Evolutionary conservation across 2,888 invertebrate genomes (phyloP).

Genomic region (Carcina quercana): DNA sequence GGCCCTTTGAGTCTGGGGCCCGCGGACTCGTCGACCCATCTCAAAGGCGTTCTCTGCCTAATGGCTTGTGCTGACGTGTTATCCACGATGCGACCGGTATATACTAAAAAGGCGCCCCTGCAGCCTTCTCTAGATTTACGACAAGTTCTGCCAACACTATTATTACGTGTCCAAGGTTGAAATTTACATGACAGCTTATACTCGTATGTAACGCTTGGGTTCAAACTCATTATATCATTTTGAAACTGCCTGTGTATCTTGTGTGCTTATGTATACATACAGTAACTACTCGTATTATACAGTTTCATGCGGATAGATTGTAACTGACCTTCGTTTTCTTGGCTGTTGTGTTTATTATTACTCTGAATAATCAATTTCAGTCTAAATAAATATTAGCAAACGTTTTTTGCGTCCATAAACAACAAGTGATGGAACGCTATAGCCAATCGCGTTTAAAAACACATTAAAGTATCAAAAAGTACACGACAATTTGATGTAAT

Average conservation of each 20-base stretch:
- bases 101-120: conserved; percentile 24
- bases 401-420: too few species aligned
- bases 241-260: not conserved
- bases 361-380: not conserved
- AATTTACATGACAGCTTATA: not conserved
- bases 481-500: not conserved
- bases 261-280: not conserved
- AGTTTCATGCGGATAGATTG: not conserved
- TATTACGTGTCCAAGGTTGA: not conserved
- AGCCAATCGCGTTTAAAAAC: too few species aligned
- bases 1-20: conserved; percentile 41
- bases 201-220: not conserved
- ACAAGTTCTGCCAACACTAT: conserved; percentile 2
- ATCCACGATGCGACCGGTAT: conserved; percentile 25
- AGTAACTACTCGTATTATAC: not conserved
- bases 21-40: conserved; percentile 41
- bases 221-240: not conserved
- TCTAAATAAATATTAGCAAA: too few species aligned
- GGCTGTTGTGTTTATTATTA: not conserved
- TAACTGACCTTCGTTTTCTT: not conserved
- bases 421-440: too few species aligned
- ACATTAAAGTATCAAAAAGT: not conserved
- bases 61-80: conserved; percentile 49
- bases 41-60: conserved; percentile 46
- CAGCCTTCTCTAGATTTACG: conserved; percentile 7